Evolutionary conservation across 2,888 invertebrate genomes (phyloP), one percentile per base, ranked within the genome.

Genomic region (Rhagophthalmus giganteus): DNA sequence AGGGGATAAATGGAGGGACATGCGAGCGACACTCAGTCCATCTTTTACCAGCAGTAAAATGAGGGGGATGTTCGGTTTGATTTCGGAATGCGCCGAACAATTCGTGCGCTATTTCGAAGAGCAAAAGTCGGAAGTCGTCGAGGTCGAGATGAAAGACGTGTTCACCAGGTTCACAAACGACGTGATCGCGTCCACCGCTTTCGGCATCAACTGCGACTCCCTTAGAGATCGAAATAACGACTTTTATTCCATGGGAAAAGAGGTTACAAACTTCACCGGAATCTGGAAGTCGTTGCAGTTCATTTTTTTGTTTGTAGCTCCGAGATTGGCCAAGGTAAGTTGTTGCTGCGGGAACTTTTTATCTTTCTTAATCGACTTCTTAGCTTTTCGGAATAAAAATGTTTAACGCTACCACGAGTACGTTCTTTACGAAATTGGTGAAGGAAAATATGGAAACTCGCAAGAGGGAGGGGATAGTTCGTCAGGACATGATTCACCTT

Each of bases 151-250:
- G 42, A 77, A 74, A 50, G 78, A 79, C 38, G 53, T 75, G 2
- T 73, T 73, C 1, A 72, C 73, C 1, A 69, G 77, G 7, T 78
- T 72, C 51, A 68, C 77, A 1, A 78, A 75, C 47, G 79, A 79
- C 57, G 76, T 78, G 1, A 79, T 79, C 39, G 79, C 78, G 0
- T 70, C 76, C 0, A 73, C 76, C 20, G 79, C 76, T 1, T 79
- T 78, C 50, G 79, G 79, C 0, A 56, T 79, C 1, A 73, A 77
- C 53, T 75, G 80, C 1, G 74, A 82, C 58, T 81, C 82, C 0
- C 72, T 77, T 10, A 62, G 65, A 1, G 73, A 81, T 0, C 68
- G 64, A 3, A 61, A 78, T 1, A 81, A 81, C 55, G 63, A 76
- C 13, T 82, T 83, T 60, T 81, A n/a, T 53, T 38, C 57, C 16